Conservation (phyloP, 2,888 invertebrate species). For the Noctua fimbriata region DNA sequence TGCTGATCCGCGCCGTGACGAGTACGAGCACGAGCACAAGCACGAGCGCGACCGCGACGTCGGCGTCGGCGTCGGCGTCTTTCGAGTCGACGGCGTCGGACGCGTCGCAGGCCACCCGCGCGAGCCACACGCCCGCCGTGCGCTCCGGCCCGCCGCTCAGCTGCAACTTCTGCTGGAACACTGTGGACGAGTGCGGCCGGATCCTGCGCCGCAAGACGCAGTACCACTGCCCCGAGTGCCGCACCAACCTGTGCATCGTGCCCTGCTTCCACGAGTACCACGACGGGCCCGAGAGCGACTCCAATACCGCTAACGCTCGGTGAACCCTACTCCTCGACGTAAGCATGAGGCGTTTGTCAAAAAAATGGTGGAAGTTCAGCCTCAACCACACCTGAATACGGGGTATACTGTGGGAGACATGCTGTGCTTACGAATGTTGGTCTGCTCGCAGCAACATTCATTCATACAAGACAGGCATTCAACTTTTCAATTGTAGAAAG, state of each 20-base stretch:
- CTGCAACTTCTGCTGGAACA: conserved; percentile 98
- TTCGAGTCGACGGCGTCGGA: conserved; percentile 63
- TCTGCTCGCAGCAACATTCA: neutral
- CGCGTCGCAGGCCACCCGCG: conserved; percentile 84
- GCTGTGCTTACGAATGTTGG: neutral
- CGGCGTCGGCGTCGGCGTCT: conserved; percentile 64
- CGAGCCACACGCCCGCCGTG: conserved; percentile 95
- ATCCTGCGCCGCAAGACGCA: conserved; percentile 96
- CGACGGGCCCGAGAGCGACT: conserved; percentile 87
- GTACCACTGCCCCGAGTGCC: conserved; percentile 97
- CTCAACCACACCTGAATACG: conserved; percentile 5
- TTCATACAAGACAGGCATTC: neutral
- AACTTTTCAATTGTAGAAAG: conserved; percentile 3
- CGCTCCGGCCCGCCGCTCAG: conserved; percentile 96
- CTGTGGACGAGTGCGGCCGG: conserved; percentile 95
- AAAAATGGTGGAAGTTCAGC: conserved; percentile 54
- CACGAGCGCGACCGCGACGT: conserved; percentile 55
- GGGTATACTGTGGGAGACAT: neutral
- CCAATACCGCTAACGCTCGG: conserved; percentile 73
- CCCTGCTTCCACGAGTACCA: conserved; percentile 97
- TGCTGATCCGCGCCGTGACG: conserved; percentile 78
- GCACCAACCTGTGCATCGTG: conserved; percentile 96
- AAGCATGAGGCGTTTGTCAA: conserved; percentile 55
- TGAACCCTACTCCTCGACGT: conserved; percentile 62
- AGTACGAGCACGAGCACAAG: conserved; percentile 69